Conservation (phyloP, 2,888 invertebrate genomes). For the Heliconius aoede region DNA sequence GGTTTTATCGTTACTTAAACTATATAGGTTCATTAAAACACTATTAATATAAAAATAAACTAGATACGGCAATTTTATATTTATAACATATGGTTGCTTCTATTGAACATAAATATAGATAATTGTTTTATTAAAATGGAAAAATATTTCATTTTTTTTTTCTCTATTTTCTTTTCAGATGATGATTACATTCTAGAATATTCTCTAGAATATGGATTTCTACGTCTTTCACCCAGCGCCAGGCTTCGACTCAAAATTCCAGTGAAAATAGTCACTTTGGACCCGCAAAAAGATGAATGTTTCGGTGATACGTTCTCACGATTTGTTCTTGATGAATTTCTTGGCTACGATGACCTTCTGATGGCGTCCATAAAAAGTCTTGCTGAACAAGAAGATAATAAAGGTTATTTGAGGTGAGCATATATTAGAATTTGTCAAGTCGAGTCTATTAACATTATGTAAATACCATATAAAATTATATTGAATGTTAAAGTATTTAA, state of each 20-base stretch:
- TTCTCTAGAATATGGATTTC: constrained; percentile 97
- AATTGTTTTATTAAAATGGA: background rate
- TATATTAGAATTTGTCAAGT: background rate
- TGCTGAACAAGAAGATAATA: constrained; percentile 98
- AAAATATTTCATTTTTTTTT: background rate
- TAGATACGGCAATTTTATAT: no score
- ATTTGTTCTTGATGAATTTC: constrained; percentile 94
- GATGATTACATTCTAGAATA: constrained; percentile 99
- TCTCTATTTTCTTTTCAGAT: constrained; percentile 78
- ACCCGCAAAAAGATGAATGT: constrained; percentile 94
- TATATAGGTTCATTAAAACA: background rate
- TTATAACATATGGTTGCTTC: no score
- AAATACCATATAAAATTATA: background rate
- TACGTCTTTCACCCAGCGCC: constrained; percentile 93
- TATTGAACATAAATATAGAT: no score
- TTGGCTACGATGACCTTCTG: constrained; percentile 98
- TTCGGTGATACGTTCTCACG: constrained; percentile 97
- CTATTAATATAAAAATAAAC: background rate
- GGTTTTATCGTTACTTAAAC: background rate
- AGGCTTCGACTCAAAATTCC: constrained; percentile 95
- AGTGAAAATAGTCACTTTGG: constrained; percentile 92
- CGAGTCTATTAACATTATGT: background rate
- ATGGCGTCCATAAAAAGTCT: constrained; percentile 98
- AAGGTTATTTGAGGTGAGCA: constrained; percentile 93
- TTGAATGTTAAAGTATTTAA: background rate